Percentiles rank a stretch among this genome's conserved stretches.
These are phyloP conservation scores for Sebastes hubbsi DNA, from an alignment of 2,797 vertebrate genomes.

Conservation along the genomic window DNA sequence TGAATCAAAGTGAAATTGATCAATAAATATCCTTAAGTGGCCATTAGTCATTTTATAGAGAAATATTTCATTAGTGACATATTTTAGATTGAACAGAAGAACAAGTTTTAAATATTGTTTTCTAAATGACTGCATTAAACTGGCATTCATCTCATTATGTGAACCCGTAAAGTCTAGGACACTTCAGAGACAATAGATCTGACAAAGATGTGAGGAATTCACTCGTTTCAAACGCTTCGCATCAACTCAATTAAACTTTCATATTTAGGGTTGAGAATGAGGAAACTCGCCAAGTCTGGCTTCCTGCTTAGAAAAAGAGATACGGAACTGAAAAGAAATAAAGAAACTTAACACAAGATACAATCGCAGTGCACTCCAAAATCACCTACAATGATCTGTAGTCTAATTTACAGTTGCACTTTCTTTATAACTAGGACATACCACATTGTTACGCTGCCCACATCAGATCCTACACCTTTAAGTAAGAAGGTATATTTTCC, in stretches of 20 bases:
- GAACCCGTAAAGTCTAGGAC: slow-evolving; percentile 46
- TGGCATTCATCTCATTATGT: slow-evolving; percentile 52
- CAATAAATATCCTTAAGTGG: slow-evolving; percentile 85
- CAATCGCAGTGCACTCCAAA: not conserved
- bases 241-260: slow-evolving; percentile 51
- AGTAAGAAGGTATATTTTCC: not conserved
- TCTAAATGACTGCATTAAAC: slow-evolving; percentile 80
- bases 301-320: not conserved
- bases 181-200: slow-evolving; percentile 53
- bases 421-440: not conserved
- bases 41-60: slow-evolving; percentile 81
- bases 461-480: not conserved
- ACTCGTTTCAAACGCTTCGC: slow-evolving; percentile 32
- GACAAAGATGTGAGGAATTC: slow-evolving; percentile 34
- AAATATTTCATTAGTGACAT: slow-evolving; percentile 83
- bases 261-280: slow-evolving; percentile 7
- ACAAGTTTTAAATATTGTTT: slow-evolving; percentile 84
- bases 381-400: not conserved
- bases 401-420: not conserved
- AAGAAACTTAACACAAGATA: not conserved
- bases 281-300: slow-evolving; percentile 3
- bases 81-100: slow-evolving; percentile 76
- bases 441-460: not conserved
- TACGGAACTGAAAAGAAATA: not conserved
- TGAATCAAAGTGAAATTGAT: slow-evolving; percentile 82